phyloP scores from a whole-genome alignment of 2,113 vertebrate genomes.

The Psilopsiagon aurifrons region DNA sequence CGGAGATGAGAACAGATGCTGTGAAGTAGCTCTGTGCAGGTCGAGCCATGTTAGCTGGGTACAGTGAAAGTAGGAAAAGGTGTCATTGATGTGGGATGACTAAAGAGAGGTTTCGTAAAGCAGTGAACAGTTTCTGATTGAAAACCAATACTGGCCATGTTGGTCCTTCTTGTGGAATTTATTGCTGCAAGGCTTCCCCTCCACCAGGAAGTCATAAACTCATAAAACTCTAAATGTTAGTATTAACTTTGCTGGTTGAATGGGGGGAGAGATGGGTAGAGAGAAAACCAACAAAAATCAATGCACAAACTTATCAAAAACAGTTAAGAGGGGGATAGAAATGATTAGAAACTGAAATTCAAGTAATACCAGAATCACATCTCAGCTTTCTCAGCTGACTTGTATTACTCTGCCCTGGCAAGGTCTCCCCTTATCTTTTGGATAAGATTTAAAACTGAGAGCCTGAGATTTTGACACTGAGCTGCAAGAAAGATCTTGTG shows the following conservation, averaged over 20 bases:
- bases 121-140: neutral
- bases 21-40: neutral
- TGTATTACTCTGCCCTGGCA: neutral
- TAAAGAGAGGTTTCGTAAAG: neutral
- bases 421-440: neutral
- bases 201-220: neutral
- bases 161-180: neutral
- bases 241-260: neutral
- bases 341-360: neutral
- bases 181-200: neutral
- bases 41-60: accelerated
- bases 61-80: neutral
- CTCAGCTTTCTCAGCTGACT: neutral
- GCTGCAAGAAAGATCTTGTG: neutral
- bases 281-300: neutral
- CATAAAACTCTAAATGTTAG: neutral
- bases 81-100: neutral
- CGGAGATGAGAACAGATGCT: neutral
- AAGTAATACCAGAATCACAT: neutral
- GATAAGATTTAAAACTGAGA: neutral
- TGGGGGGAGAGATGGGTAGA: neutral
- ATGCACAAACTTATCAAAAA: neutral
- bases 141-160: neutral
- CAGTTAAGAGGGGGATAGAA: neutral
- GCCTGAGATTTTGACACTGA: neutral